Base-by-base conservation (phyloP, 30 jellyfish, hydroid and myxozoan species). In the Morbakka virulenta region DNA sequence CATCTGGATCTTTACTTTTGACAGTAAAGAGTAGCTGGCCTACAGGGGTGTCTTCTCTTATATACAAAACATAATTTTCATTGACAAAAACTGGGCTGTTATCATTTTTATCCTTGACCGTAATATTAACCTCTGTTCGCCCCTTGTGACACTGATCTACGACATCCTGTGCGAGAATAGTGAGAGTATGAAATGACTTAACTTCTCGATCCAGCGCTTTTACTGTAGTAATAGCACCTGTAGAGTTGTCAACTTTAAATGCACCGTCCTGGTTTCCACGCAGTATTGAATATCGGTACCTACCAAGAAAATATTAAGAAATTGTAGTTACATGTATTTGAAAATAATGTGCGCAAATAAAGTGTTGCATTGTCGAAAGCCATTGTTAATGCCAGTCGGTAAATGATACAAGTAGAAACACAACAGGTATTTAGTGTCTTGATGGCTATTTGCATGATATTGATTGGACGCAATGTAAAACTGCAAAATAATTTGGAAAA, bases 21-120 rank as follows among this genome's bases (percentile, higher is more conserved):
- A 82, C 91, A 2, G 76, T 32, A 14, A 79, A 86, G 11, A 89
- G 57, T 2, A 31, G 27, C 23, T 51, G 35, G 26, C 50, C 47
- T 33, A 52, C 81, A 25, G 86, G 33, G 27, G 50, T 32, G 50
- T 75, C 92, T 71, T 89, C 97, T 3, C 63, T 25, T 21, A 89
- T 30, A 1, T 50, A 1, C 25, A 77, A 64, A 2, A 30, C 50
- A 66, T 77, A 76, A 0, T 77, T 67, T 33, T 67, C 82, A 23
- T 62, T 49, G 36, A 36, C n/a, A 69, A 91, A 91, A 20, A 26
- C 65, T 13, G 98, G 98, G 20, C 68, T 36, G 50, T 91, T 73
- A 50, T 91, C 98, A 50, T 91, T 91, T 25, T n/a, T 64, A 50
- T 91, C 98, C 0, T 32, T 67, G 0, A 91, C 91, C 26, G 24